phyloP scores from a whole-genome alignment of 1,140 invertebrate species.

The Drosophila ogumai region DNA sequence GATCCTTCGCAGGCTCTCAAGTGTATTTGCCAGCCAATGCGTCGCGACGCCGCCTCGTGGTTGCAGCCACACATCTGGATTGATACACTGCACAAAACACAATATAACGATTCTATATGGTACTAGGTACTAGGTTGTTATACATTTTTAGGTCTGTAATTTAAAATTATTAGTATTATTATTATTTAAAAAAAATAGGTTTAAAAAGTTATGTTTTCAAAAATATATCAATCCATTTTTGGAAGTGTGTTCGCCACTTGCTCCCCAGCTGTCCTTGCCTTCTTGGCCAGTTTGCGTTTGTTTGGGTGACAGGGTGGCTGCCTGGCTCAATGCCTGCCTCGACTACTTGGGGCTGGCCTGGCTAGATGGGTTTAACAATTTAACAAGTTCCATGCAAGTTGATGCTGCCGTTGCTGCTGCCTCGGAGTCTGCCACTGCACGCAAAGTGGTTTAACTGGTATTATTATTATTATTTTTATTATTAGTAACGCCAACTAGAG shows the following conservation, averaged over 20 bases:
- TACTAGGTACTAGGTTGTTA: background rate
- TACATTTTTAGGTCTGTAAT: background rate
- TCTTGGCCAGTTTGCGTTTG: slow-evolving; percentile 49
- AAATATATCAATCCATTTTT: background rate
- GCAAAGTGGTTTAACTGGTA: slow-evolving; percentile 76
- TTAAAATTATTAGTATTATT: background rate
- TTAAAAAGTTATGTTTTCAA: background rate
- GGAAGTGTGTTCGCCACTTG: slow-evolving; percentile 19
- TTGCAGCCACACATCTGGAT: slow-evolving; percentile 15
- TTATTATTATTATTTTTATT: slow-evolving; percentile 66
- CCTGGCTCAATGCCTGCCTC: slow-evolving; percentile 22
- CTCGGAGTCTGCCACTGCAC: slow-evolving; percentile 67
- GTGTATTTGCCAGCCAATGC: slow-evolving; percentile 38
- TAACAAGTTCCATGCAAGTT: slow-evolving; percentile 54
- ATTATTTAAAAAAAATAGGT: background rate
- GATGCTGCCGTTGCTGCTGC: slow-evolving; percentile 38
- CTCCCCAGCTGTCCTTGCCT: slow-evolving; percentile 38
- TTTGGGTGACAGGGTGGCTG: slow-evolving; percentile 56
- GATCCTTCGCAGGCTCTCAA: slow-evolving; percentile 38
- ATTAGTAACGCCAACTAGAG: slow-evolving; percentile 63
- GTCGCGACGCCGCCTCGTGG: slow-evolving; percentile 28
- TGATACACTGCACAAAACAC: slow-evolving; percentile 11
- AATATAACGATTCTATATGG: background rate
- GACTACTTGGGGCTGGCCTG: slow-evolving; percentile 46
- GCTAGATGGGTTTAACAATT: slow-evolving; percentile 55